Evolutionary conservation across 37 sponge, comb jelly and placozoan species (phyloP).

Genomic region (Agelas oroides): DNA sequence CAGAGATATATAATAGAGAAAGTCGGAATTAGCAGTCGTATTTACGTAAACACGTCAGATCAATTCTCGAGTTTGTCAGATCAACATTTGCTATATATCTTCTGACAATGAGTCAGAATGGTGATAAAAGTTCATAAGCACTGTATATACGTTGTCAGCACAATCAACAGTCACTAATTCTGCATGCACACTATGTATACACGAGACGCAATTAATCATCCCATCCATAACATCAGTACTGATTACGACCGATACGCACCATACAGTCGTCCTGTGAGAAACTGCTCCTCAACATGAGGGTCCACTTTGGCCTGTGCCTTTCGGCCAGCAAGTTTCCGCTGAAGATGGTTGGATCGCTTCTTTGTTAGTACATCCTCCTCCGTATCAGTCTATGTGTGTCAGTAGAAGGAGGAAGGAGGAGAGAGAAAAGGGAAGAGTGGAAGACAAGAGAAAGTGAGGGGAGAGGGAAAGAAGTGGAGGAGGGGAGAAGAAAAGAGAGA

Average conservation of each 20-base stretch:
- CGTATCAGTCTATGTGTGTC: constrained; percentile 25
- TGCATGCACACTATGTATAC: too few species aligned
- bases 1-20: too few species aligned
- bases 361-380: constrained; percentile 74
- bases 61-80: too few species aligned
- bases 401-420: neutral
- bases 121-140: too few species aligned
- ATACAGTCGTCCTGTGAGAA: constrained; percentile 92
- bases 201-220: too few species aligned
- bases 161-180: too few species aligned
- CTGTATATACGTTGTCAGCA: too few species aligned
- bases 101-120: too few species aligned
- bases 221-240: too few species aligned
- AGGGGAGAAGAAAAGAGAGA: neutral
- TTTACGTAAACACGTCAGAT: too few species aligned
- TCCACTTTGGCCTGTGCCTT: constrained; percentile 84
- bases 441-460: neutral
- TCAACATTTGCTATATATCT: too few species aligned
- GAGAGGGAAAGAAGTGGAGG: neutral
- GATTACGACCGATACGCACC: constrained; percentile 41
- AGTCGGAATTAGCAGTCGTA: too few species aligned
- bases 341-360: constrained; percentile 79
- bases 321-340: constrained; percentile 77
- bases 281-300: constrained; percentile 94
- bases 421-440: neutral